Evolutionary conservation across 2,888 invertebrate genomes (phyloP), one percentile per base, ranked within the genome.

Genomic region (Pandemis corylana): DNA sequence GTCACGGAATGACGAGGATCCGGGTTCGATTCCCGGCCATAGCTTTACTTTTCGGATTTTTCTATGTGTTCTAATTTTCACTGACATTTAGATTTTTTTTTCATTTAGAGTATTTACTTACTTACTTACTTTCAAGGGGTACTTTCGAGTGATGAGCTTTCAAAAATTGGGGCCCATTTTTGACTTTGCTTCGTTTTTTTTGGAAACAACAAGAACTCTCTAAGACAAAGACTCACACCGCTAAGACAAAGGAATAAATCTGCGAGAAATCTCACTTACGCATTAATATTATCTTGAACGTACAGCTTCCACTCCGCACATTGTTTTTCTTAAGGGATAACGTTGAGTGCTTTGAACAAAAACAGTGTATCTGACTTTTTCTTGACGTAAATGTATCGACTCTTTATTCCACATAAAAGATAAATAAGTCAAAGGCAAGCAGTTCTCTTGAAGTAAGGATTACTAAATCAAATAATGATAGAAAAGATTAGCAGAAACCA

Each of bases 271-370:
- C 44, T 65, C 49, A 28, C 49, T 28, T 28, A 36, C 64, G 46
- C 65, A 65, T 65, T 65, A 65, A 65, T 49, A 65, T 49, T 65
- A 65, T 65, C 65, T 65, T 20, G 13, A 28, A 65, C 6, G 59
- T 28, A 59, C 28, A 15, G 46, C 49, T 28, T 28, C 28, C 49
- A 5, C 41, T 62, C n/a, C 41, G 12, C 65, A 51, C 49, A 12
- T 46, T 65, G 65, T 65, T 65, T 65, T 65, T 65, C 49, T 65
- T 65, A 51, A 36, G 28, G 65, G 65, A 65, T 49, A 49, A 65
- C 28, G 4, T 46, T 12, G 7, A 44, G 7, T 65, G 65, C 36
- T 49, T 28, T 28, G 13, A 36, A 49, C 10, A 13, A 49, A 65
- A 49, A 65, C 28, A 13, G 28, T 28, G 65, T 49, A 49, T 12